Conservation (phyloP, 2,113 vertebrate species). For the Albula glossodonta region DNA sequence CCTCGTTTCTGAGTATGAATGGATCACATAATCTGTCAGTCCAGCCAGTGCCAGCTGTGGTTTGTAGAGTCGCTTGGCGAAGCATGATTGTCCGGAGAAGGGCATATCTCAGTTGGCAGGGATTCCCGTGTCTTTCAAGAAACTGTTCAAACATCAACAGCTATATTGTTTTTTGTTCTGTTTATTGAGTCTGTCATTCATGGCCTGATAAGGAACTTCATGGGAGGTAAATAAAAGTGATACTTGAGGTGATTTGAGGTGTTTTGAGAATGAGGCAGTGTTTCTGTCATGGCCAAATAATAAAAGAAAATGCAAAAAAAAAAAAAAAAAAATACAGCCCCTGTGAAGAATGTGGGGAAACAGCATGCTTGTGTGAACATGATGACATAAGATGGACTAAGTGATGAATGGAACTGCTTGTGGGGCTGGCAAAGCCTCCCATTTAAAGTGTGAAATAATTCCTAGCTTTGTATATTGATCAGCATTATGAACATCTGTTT, state of each 20-base stretch:
- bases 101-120: too few species aligned
- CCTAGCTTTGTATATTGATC: constrained; percentile 26
- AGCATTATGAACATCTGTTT: constrained; percentile 35
- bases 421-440: not conserved
- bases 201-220: not conserved
- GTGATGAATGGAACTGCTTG: constrained; percentile 17
- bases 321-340: not conserved
- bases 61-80: too few species aligned
- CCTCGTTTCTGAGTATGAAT: too few species aligned
- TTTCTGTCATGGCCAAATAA: not conserved
- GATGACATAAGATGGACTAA: constrained; percentile 17
- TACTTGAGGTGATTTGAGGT: not conserved
- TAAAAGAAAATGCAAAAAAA: not conserved
- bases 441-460: constrained; percentile 21
- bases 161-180: not conserved
- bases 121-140: too few species aligned
- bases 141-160: too few species aligned
- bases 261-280: not conserved
- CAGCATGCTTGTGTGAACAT: constrained; percentile 30
- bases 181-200: not conserved
- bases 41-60: too few species aligned
- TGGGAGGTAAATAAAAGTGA: not conserved
- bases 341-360: not conserved
- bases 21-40: too few species aligned
- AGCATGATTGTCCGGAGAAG: too few species aligned